Percentiles rank a stretch among this genome's conserved stretches.
These are phyloP conservation scores for Oscheius onirici DNA, from an alignment of 2,888 invertebrate species.

Conservation along the genomic window DNA sequence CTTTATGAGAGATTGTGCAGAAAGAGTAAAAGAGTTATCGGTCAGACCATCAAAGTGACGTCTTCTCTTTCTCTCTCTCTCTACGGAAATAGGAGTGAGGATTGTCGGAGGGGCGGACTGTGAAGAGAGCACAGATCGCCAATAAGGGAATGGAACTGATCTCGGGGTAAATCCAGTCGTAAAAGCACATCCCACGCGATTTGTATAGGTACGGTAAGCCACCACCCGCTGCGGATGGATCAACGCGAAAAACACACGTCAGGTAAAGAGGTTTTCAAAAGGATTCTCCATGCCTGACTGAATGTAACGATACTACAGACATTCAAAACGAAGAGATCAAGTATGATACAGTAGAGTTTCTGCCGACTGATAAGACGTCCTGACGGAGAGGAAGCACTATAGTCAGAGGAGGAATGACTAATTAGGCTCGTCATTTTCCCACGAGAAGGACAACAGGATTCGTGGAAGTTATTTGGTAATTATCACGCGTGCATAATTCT, in stretches of 20 bases:
- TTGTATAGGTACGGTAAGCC: constrained; percentile 23
- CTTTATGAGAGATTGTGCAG: background rate
- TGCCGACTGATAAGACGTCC: no score
- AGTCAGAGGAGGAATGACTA: constrained; percentile 7
- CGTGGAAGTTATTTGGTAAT: background rate
- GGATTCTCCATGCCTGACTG: no score
- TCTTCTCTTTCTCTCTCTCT: no score
- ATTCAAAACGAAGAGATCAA: background rate
- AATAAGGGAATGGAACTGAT: constrained; percentile 14
- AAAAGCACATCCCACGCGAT: constrained; percentile 25
- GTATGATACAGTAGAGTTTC: no score
- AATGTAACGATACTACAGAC: background rate
- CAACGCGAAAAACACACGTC: constrained; percentile 26
- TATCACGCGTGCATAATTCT: background rate
- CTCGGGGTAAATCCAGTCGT: constrained; percentile 19
- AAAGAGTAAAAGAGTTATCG: constrained; percentile 20
- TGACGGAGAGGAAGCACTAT: background rate
- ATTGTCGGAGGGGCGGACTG: background rate
- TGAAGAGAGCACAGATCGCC: constrained; percentile 12
- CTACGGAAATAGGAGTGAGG: background rate
- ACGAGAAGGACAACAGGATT: background rate
- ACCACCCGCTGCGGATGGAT: constrained; percentile 25
- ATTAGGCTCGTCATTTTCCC: background rate
- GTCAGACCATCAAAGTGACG: constrained; percentile 12
- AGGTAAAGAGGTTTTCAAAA: background rate